phyloP scores from a whole-genome alignment of 2,113 vertebrate genomes.

The Neotragus moschatus region DNA sequence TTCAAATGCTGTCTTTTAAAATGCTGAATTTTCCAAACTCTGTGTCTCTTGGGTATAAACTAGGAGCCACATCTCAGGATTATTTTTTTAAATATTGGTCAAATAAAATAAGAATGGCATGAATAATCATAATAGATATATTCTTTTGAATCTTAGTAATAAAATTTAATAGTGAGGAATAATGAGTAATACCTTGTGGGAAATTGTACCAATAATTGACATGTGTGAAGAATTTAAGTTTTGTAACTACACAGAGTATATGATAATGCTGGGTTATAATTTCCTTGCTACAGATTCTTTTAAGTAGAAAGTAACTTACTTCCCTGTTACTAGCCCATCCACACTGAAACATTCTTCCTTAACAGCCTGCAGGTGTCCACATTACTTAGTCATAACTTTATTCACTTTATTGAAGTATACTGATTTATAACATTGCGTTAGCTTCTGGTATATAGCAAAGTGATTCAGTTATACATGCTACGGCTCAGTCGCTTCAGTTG shows the following conservation, averaged over 20 bases:
- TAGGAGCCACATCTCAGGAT: neutral
- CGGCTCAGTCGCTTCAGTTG: neutral
- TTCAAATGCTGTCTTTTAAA: neutral
- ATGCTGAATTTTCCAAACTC: neutral
- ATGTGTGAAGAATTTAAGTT: slow-evolving; percentile 21
- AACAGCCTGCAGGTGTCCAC: neutral
- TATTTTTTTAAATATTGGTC: neutral
- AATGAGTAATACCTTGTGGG: slow-evolving; percentile 9
- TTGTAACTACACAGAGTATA: neutral
- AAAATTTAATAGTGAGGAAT: slow-evolving; percentile 49
- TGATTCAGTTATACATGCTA: neutral
- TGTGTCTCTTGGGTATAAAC: neutral
- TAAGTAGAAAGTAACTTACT: neutral
- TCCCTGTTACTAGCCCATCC: neutral
- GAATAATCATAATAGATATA: slow-evolving; percentile 7
- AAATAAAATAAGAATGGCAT: neutral
- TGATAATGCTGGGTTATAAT: neutral
- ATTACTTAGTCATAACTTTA: neutral
- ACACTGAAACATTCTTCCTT: neutral
- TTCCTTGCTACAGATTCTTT: slow-evolving; percentile 42
- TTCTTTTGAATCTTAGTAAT: slow-evolving; percentile 26
- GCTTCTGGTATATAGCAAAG: neutral
- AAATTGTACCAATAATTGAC: slow-evolving; percentile 32
- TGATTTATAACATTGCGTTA: neutral
- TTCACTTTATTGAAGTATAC: neutral